A percentile compares a stretch with the other conserved stretches of the same genome.
Conservation (phyloP, 2,797 vertebrate species). For the Eulemur rubriventer region DNA sequence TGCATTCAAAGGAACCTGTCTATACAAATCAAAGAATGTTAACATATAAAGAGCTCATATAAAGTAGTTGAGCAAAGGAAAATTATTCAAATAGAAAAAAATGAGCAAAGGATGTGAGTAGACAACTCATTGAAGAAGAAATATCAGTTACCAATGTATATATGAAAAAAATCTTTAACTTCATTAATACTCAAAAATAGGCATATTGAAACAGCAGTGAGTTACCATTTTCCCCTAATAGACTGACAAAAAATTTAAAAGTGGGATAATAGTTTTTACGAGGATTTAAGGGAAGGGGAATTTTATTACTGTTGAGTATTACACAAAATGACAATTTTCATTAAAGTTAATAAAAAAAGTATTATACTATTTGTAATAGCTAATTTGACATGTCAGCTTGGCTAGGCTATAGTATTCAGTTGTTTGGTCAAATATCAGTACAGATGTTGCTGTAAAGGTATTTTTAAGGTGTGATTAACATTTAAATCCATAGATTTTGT, state of each 20-base stretch:
- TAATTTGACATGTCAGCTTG: not conserved
- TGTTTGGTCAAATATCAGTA: not conserved
- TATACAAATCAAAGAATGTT: not conserved
- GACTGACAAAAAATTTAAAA: not conserved
- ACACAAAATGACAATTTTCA: not conserved
- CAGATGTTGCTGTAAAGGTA: not conserved
- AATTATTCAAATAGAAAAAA: not conserved
- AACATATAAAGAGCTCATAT: not conserved
- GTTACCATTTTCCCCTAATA: not conserved
- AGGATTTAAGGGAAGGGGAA: not conserved
- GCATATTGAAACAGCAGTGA: not conserved
- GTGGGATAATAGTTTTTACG: not conserved
- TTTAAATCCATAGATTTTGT: not conserved
- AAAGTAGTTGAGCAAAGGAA: not conserved
- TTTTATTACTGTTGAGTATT: not conserved
- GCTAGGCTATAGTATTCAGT: not conserved
- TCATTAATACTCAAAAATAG: not conserved
- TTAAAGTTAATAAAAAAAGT: not conserved
- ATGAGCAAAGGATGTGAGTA: not conserved
- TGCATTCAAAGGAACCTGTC: not conserved
- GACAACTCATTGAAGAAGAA: not conserved
- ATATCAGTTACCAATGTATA: not conserved
- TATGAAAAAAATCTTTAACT: not conserved
- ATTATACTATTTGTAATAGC: not conserved
- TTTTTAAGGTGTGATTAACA: not conserved